Evolutionary conservation across 2,888 invertebrate genomes (phyloP), one percentile per base, ranked within the genome.

Genomic region (Ennomos erosarius): DNA sequence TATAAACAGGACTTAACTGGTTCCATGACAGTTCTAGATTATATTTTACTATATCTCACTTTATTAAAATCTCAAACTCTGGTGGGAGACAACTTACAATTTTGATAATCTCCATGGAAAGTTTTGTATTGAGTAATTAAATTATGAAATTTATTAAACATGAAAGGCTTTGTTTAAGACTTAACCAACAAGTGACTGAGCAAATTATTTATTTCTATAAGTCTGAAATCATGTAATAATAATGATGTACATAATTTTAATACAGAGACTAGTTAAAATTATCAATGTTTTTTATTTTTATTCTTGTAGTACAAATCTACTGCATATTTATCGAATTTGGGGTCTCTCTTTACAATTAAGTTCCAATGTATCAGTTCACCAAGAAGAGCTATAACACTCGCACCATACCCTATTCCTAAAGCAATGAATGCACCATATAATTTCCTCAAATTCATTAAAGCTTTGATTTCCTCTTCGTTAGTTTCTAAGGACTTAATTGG

Each of bases 361-460:
- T 94, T 92, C 94, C 96, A 97, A 78, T 97, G 93, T 55, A 95
- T 71, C 26, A 94, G 78, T 85, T 97, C 97, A 0, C 85, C 87
- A 1, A 94, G 69, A 0, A 97, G 79, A 36, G 90, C 88, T 0
- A 94, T 26, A 0, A 93, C 70, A 66, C 96, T 94, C 4, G 95
- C 62, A 12, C 93, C 79, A 75, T 96, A 96, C 0, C 97, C 97
- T 46, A 95, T 91, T 2, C 85, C 93, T n/a, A 97, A 80, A 8
- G 95, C 96, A 39, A 96, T 93, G 63, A 97, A 93, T 3, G 96
- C 96, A 43, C 96, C 96, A 79, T 96, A 96, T 44, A 97, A 93
- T 78, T 97, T 97, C 67, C 93, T 93, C 68, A 97, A 89, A 83
- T 96, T 95, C 93, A 97, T 96, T 10, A 97, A 77, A 5, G 97